phyloP scores from a whole-genome alignment of 1,140 invertebrate genomes.

The Drosophila mayri region DNA sequence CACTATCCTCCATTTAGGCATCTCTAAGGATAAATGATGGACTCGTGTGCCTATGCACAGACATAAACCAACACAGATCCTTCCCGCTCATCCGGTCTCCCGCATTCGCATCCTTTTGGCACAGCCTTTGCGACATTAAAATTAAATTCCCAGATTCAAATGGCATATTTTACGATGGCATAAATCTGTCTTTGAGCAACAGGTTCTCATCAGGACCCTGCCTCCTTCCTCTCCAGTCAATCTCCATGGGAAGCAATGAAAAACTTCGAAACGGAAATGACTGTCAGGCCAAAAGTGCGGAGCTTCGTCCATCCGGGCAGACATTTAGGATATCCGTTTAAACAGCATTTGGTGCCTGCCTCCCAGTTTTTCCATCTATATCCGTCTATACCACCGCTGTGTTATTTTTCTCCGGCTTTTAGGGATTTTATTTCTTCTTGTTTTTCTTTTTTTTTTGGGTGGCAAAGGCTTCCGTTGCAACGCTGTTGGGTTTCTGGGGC shows the following conservation, averaged over 20 bases:
- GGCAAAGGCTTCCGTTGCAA: conserved; percentile 18
- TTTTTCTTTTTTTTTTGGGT: neutral
- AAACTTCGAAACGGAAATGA: conserved; percentile 69
- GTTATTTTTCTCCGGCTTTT: conserved; percentile 25
- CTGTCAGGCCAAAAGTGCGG: conserved; percentile 63
- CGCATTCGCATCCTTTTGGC: conserved; percentile 16
- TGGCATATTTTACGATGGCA: conserved; percentile 66
- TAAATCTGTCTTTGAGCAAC: conserved; percentile 63
- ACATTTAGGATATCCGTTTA: conserved; percentile 72
- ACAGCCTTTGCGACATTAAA: conserved; percentile 41
- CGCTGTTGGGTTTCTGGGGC: conserved; percentile 7
- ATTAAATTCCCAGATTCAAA: conserved; percentile 68
- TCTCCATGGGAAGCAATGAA: conserved; percentile 51
- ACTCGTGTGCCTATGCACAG: neutral
- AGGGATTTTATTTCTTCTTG: conserved; percentile 23
- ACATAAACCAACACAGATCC: conserved; percentile 9
- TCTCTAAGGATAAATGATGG: neutral
- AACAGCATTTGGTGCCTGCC: conserved; percentile 39
- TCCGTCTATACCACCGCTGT: conserved; percentile 19
- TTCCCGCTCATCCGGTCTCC: neutral
- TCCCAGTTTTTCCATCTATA: conserved; percentile 8
- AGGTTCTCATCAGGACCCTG: conserved; percentile 42
- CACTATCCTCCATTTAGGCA: neutral
- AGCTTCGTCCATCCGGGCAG: conserved; percentile 42
- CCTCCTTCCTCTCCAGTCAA: neutral